These are phyloP conservation scores for Netelia fuscicornis DNA, from an alignment of 2,888 invertebrate genomes.

Conservation along the genomic window DNA sequence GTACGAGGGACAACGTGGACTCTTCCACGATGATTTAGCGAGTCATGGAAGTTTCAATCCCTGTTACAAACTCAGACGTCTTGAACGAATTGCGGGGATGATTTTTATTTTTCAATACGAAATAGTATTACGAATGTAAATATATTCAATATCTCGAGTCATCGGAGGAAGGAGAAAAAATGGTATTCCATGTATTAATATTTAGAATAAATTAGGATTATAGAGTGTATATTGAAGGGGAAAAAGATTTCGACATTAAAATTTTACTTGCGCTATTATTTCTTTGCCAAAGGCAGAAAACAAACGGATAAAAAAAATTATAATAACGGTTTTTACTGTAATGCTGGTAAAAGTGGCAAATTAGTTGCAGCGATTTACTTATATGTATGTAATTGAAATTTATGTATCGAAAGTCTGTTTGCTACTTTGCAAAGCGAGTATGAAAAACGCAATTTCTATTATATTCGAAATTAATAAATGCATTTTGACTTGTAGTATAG, in stretches of 20 bases:
- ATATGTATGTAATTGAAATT: slow-evolving; percentile 18
- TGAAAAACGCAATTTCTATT: background rate
- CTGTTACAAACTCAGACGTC: no score
- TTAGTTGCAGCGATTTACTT: slow-evolving; percentile 34
- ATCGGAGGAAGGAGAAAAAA: slow-evolving; percentile 51
- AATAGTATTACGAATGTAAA: slow-evolving; percentile 67
- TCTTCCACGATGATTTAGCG: slow-evolving; percentile 30
- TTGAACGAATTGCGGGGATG: slow-evolving; percentile 46
- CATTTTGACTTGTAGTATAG: background rate
- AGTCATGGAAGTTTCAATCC: slow-evolving; percentile 25
- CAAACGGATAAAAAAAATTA: slow-evolving; percentile 19
- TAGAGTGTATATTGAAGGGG: slow-evolving; percentile 49
- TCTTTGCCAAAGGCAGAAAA: slow-evolving; percentile 35
- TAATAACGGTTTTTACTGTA: slow-evolving; percentile 42
- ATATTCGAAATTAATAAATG: background rate
- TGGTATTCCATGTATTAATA: slow-evolving; percentile 60
- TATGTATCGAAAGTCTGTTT: slow-evolving; percentile 6
- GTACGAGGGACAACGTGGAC: slow-evolving; percentile 56
- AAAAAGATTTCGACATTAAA: slow-evolving; percentile 16
- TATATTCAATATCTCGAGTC: slow-evolving; percentile 60
- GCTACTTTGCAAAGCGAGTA: background rate
- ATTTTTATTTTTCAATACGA: slow-evolving; percentile 68
- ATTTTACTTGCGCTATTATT: background rate
- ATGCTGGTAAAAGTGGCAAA: slow-evolving; percentile 26
- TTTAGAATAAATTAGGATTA: slow-evolving; percentile 28